Percentiles rank a stretch among this genome's conserved stretches.
Evolutionary conservation across 2,888 invertebrate species (phyloP).

Genomic region (Drosophila nr. fundita): DNA sequence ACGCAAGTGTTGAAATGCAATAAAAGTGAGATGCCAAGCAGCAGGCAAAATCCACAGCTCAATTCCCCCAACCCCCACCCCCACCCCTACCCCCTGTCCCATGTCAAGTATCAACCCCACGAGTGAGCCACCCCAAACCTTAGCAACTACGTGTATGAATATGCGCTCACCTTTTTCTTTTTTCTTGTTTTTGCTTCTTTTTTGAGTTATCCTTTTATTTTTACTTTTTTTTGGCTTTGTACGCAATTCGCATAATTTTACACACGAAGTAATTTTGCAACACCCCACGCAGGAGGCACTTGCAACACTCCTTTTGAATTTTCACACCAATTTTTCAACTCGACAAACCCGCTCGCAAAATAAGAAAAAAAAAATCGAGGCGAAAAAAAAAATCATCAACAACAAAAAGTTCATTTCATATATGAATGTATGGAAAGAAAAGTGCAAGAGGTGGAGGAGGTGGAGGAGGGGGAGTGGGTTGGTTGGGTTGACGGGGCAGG

Average conservation of each 20-base stretch:
- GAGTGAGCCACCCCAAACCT: slow-evolving; percentile 4
- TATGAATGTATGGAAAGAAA: slow-evolving; percentile 43
- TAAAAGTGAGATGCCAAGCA: slow-evolving; percentile 78
- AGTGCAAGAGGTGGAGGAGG: slow-evolving; percentile 6
- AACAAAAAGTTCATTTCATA: slow-evolving; percentile 49
- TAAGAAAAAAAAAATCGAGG: slow-evolving; percentile 18
- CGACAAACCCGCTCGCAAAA: slow-evolving; percentile 74
- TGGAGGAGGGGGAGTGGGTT: not conserved
- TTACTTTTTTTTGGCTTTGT: slow-evolving; percentile 41
- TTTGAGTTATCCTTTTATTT: slow-evolving; percentile 12
- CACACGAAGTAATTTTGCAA: slow-evolving; percentile 82
- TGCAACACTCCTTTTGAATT: slow-evolving; percentile 82
- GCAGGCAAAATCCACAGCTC: slow-evolving; percentile 10
- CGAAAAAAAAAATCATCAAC: slow-evolving; percentile 50
- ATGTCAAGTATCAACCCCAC: slow-evolving; percentile 24
- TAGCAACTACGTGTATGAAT: slow-evolving; percentile 71
- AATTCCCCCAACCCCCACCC: slow-evolving; percentile 8
- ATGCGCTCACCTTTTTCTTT: slow-evolving; percentile 75
- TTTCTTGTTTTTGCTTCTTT: slow-evolving; percentile 14
- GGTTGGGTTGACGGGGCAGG: not conserved
- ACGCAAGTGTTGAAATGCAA: slow-evolving; percentile 80
- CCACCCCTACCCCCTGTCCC: slow-evolving; percentile 5
- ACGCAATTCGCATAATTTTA: slow-evolving; percentile 82
- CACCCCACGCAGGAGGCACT: slow-evolving; percentile 71
- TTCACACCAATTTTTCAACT: slow-evolving; percentile 83